Evolutionary conservation across 2,797 vertebrate genomes (phyloP).

Genomic region (Esox lucius): DNA sequence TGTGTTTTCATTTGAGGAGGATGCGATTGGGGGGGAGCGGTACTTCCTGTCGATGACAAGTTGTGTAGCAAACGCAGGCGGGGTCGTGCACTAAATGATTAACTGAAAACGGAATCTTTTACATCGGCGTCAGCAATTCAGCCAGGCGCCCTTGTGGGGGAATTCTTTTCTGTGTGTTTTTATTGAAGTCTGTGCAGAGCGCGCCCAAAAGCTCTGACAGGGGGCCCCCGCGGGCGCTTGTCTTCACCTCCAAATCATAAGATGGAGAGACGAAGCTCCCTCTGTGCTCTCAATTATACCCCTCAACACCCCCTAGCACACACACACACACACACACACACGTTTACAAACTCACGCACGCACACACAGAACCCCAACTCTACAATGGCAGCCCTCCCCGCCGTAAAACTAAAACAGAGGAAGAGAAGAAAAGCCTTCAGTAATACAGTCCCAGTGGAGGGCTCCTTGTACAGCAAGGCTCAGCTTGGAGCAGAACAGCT

Average conservation of each 20-base stretch:
- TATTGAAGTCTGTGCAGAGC: constrained; percentile 92
- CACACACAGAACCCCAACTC: constrained; percentile 21
- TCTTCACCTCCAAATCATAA: constrained; percentile 99
- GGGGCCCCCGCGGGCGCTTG: constrained; percentile 97
- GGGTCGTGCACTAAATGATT: constrained; percentile 92
- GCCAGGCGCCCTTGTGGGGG: constrained; percentile 94
- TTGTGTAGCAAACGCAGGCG: constrained; percentile 83
- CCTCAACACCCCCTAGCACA: constrained; percentile 65
- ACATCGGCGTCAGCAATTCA: constrained; percentile 95
- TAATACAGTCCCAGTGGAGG: constrained; percentile 98
- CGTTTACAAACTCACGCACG: constrained; percentile 28
- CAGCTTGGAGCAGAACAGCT: constrained; percentile 73
- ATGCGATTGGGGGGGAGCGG: constrained; percentile 8
- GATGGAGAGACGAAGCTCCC: constrained; percentile 98
- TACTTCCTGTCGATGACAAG: constrained; percentile 77
- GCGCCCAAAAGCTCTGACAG: constrained; percentile 96
- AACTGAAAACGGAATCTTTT: constrained; percentile 96
- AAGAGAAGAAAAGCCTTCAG: constrained; percentile 94
- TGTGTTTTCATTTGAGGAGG: constrained; percentile 44
- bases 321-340: constrained; percentile 51
- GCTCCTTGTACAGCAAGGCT: constrained; percentile 87
- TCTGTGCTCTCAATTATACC: constrained; percentile 99
- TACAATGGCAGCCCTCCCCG: constrained; percentile 47
- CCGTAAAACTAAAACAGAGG: constrained; percentile 80
- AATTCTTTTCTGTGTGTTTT: constrained; percentile 91